A percentile compares a stretch with the other conserved stretches of the same genome.
These are phyloP conservation scores for Nycticryphes semicollaris DNA, from an alignment of 2,113 vertebrate species.

Conservation along the genomic window DNA sequence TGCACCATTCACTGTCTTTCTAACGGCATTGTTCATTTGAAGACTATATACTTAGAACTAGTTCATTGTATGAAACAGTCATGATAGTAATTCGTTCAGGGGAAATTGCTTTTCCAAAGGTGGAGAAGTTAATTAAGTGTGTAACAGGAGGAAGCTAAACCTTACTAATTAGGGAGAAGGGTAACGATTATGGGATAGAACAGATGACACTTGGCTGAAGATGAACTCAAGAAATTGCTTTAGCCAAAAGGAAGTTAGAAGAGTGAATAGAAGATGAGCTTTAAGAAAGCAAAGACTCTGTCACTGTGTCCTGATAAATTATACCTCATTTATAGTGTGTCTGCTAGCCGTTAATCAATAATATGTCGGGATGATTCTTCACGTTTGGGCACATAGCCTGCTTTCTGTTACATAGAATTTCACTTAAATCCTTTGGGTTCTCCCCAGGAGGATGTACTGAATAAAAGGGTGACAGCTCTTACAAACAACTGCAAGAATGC, in stretches of 20 bases:
- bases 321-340: constrained; percentile 42
- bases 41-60: constrained; percentile 19
- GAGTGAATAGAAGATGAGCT: constrained; percentile 58
- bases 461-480: not conserved
- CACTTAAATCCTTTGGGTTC: not conserved
- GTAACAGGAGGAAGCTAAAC: constrained; percentile 58
- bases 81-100: constrained; percentile 43
- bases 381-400: not conserved
- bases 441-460: not conserved
- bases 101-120: constrained; percentile 68
- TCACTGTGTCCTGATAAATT: constrained; percentile 50
- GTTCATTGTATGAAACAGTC: constrained; percentile 37
- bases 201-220: constrained; percentile 63
- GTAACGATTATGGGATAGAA: constrained; percentile 58
- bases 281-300: constrained; percentile 62
- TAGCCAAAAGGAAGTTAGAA: constrained; percentile 62
- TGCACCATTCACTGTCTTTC: not conserved
- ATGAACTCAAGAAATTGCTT: constrained; percentile 57
- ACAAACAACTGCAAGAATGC: not conserved
- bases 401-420: not conserved
- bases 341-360: constrained; percentile 56
- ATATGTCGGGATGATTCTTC: constrained; percentile 4
- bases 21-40: not conserved
- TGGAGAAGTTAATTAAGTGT: constrained; percentile 67
- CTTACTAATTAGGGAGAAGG: constrained; percentile 58